Conservation (phyloP, 1,140 invertebrate species). For the Drosophila funebris region DNA sequence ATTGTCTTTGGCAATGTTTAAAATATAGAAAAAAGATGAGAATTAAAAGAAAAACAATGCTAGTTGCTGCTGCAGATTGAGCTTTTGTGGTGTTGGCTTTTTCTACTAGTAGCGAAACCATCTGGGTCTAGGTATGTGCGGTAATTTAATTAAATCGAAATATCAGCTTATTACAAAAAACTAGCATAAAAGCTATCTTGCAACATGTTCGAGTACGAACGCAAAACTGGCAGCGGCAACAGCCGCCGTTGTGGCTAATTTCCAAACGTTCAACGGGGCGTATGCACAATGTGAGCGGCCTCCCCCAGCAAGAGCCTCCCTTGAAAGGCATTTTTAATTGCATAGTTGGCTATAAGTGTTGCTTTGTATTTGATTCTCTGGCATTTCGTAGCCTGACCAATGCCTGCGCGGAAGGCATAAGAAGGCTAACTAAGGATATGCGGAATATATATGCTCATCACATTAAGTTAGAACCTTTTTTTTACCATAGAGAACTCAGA, state of each 20-base stretch:
- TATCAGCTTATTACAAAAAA: slow-evolving; percentile 71
- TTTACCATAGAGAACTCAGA: too few species aligned
- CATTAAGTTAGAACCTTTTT: too few species aligned
- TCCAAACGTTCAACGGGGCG: slow-evolving; percentile 53
- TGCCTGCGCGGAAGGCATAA: not conserved
- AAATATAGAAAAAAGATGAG: slow-evolving; percentile 9
- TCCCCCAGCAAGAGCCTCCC: not conserved
- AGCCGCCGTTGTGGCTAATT: slow-evolving; percentile 14
- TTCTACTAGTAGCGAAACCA: slow-evolving; percentile 19
- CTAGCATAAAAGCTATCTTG: slow-evolving; percentile 4
- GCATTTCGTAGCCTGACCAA: slow-evolving; percentile 9
- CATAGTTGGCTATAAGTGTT: slow-evolving; percentile 27
- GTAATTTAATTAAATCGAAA: slow-evolving; percentile 78
- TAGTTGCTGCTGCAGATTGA: slow-evolving; percentile 39
- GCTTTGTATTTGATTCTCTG: slow-evolving; percentile 25
- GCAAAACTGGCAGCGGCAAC: not conserved
- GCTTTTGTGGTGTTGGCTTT: slow-evolving; percentile 5
- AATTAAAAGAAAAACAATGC: slow-evolving; percentile 57
- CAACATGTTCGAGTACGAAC: not conserved
- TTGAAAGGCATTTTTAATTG: slow-evolving; percentile 59
- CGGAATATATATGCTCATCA: not conserved
- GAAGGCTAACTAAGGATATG: not conserved
- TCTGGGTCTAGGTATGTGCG: slow-evolving; percentile 50
- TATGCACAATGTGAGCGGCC: slow-evolving; percentile 55
- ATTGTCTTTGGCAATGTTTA: not conserved